Percentiles rank a stretch among this genome's conserved stretches.
Conservation (phyloP, 2,113 vertebrate species). For the Symphodus melops region DNA sequence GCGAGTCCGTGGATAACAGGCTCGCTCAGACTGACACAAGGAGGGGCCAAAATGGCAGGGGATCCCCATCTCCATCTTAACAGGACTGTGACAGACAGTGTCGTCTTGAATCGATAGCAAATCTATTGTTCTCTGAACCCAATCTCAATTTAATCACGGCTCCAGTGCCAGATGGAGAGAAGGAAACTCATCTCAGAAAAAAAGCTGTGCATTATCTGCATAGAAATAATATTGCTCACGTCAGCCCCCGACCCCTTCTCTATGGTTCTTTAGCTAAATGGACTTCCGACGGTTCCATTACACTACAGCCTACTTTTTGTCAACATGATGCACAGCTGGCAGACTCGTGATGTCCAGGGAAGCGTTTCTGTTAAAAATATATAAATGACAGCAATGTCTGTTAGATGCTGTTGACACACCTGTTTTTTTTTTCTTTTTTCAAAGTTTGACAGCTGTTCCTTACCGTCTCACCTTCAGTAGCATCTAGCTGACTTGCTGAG, state of each 20-base stretch:
- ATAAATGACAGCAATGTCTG: background rate
- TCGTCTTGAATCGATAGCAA: slow-evolving; percentile 36
- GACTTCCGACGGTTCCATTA: slow-evolving; percentile 65
- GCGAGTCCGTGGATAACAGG: slow-evolving; percentile 36
- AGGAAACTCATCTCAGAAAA: slow-evolving; percentile 50
- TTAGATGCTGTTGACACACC: background rate
- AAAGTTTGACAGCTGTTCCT: slow-evolving; percentile 3
- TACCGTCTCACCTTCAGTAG: background rate
- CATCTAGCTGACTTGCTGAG: too few relatives aligned
- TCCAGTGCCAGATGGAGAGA: slow-evolving; percentile 44
- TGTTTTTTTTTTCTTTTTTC: background rate
- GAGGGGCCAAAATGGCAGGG: slow-evolving; percentile 64
- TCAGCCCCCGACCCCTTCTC: slow-evolving; percentile 8
- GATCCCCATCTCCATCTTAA: slow-evolving; percentile 54
- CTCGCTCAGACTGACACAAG: slow-evolving; percentile 42
- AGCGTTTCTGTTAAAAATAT: background rate
- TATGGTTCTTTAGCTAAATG: slow-evolving; percentile 52
- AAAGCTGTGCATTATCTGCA: slow-evolving; percentile 47
- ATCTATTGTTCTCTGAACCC: slow-evolving; percentile 53
- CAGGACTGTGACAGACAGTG: slow-evolving; percentile 43
- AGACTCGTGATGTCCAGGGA: slow-evolving; percentile 21
- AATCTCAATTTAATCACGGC: slow-evolving; percentile 49
- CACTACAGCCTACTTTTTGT: slow-evolving; percentile 27
- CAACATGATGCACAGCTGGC: slow-evolving; percentile 49
- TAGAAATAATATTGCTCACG: slow-evolving; percentile 35